These are phyloP conservation scores for Sebastes reedi DNA, from an alignment of 2,797 vertebrate species.

Conservation along the genomic window DNA sequence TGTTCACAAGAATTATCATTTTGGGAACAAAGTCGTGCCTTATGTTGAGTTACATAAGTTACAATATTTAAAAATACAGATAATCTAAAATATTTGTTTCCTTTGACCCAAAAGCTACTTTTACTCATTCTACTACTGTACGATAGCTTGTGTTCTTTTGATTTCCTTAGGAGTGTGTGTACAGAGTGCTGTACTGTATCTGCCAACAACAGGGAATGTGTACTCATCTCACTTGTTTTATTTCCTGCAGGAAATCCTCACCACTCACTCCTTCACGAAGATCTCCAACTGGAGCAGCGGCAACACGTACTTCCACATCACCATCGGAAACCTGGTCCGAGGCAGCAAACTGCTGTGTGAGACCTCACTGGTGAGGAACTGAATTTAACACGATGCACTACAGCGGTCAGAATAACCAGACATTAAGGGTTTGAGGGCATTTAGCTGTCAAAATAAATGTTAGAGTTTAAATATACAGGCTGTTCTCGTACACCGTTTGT, in stretches of 20 bases:
- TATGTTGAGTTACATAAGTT: too few relatives aligned
- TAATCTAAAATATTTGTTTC: background rate
- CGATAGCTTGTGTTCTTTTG: background rate
- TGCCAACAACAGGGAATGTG: background rate
- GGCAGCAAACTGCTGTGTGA: slow-evolving; percentile 98
- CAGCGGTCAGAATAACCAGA: background rate
- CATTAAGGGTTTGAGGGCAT: background rate
- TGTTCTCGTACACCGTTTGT: too few relatives aligned
- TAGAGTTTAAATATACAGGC: too few relatives aligned
- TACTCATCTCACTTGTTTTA: background rate
- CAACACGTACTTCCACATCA: slow-evolving; percentile 88
- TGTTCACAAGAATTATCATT: background rate
- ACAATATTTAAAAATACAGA: background rate
- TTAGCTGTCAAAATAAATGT: background rate
- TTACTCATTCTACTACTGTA: background rate
- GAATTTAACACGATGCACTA: too few relatives aligned
- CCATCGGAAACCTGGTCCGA: slow-evolving; percentile 94
- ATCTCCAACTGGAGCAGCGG: slow-evolving; percentile 99
- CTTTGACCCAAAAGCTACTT: too few relatives aligned
- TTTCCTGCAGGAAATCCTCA: slow-evolving; percentile 89
- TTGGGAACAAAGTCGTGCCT: too few relatives aligned
- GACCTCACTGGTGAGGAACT: slow-evolving; percentile 88
- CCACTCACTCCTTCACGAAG: slow-evolving; percentile 96
- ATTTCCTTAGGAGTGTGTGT: background rate
- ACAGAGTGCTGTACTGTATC: background rate